phyloP scores from a whole-genome alignment of 2,113 vertebrate species.

The Edolisoma coerulescens region DNA sequence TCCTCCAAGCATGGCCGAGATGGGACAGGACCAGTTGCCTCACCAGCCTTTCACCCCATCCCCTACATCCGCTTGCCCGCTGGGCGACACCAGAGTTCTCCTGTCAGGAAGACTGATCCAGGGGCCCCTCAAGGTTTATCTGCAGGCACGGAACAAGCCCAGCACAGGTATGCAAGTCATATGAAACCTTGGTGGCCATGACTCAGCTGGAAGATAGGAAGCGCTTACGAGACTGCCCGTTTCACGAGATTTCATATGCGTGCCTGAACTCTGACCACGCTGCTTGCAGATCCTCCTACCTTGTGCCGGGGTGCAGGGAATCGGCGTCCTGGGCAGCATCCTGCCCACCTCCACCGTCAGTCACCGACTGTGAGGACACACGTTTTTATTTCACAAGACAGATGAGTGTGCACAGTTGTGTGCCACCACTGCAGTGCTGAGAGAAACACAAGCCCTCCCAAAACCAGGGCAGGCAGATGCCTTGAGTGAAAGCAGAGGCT shows the following conservation, averaged over 20 bases:
- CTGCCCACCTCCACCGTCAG: not conserved
- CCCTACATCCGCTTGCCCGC: not conserved
- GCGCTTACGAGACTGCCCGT: rapidly evolving
- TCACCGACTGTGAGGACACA: not conserved
- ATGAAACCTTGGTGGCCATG: not conserved
- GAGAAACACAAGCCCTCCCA: not conserved
- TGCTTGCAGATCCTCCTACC: not conserved
- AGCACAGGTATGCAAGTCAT: not conserved
- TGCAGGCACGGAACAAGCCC: not conserved
- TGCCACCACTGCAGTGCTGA: rapidly evolving
- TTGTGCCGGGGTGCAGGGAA: rapidly evolving
- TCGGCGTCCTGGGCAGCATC: not conserved
- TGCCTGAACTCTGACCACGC: not conserved
- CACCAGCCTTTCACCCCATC: not conserved
- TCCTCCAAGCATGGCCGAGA: not conserved
- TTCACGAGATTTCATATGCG: not conserved
- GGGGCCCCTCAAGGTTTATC: not conserved
- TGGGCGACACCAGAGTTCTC: not conserved
- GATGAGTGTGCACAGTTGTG: not conserved
- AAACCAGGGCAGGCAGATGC: not conserved
- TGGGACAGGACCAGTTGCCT: not conserved
- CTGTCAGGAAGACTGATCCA: not conserved
- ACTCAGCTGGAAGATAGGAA: not conserved
- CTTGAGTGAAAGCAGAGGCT: not conserved
- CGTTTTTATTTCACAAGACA: not conserved